These are phyloP conservation scores for Idris sp. DNA, from an alignment of 1,140 invertebrate genomes.

Conservation along the genomic window DNA sequence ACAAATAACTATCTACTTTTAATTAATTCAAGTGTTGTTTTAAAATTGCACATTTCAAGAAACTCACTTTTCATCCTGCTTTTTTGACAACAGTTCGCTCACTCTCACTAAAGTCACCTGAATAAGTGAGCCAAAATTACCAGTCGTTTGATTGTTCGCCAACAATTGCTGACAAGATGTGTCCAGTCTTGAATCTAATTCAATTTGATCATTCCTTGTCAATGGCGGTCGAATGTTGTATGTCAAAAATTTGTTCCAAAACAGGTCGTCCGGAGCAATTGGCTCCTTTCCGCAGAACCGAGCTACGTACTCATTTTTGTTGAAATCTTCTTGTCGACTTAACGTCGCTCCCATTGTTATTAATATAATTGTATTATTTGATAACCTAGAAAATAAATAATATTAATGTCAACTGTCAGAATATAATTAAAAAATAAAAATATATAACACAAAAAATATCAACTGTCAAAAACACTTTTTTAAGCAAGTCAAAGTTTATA, in stretches of 20 bases:
- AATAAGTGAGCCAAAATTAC: conserved; percentile 92
- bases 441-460: too few relatives aligned
- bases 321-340: conserved; percentile 89
- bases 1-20: too few relatives aligned
- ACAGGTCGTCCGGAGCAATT: conserved; percentile 92
- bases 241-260: conserved; percentile 95
- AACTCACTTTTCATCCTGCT: conserved; percentile 91
- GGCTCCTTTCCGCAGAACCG: conserved; percentile 87
- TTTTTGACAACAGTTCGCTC: conserved; percentile 87
- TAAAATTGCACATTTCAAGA: too few relatives aligned
- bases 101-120: conserved; percentile 89
- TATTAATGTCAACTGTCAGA: too few relatives aligned
- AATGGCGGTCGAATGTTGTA: conserved; percentile 91
- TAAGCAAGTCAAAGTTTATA: too few relatives aligned
- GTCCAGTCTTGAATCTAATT: conserved; percentile 87
- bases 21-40: too few relatives aligned
- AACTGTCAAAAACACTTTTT: too few relatives aligned
- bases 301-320: conserved; percentile 88
- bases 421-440: too few relatives aligned
- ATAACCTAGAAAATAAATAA: too few relatives aligned
- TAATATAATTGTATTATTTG: background rate
- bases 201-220: conserved; percentile 82
- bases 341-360: conserved; percentile 90
- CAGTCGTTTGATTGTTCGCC: conserved; percentile 89
- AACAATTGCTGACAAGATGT: conserved; percentile 85